A percentile compares a stretch with the other conserved stretches of the same genome.
Conservation (phyloP, 2,113 vertebrate species). For the Raja brachyura region DNA sequence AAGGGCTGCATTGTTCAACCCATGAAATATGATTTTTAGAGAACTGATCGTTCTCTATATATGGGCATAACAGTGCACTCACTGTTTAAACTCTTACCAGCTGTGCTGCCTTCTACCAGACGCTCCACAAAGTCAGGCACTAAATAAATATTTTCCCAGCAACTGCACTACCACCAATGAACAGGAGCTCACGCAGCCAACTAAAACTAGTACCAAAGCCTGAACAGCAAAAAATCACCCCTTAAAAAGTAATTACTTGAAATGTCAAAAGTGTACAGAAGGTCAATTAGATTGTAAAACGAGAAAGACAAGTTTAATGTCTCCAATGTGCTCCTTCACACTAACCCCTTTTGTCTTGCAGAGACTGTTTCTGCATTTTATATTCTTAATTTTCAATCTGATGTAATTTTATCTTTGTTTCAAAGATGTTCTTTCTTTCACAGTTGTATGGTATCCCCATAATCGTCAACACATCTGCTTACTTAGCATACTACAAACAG, state of each 20-base stretch:
- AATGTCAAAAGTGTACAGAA: background rate
- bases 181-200: slow-evolving; percentile 14
- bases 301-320: background rate
- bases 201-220: background rate
- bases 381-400: background rate
- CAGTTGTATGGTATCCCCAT: background rate
- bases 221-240: background rate
- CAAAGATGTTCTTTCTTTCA: background rate
- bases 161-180: slow-evolving; percentile 21
- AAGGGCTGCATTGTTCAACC: slow-evolving; percentile 23
- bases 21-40: slow-evolving; percentile 23
- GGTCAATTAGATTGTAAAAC: background rate
- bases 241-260: background rate
- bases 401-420: background rate
- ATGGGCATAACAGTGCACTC: slow-evolving; percentile 18
- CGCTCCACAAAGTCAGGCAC: background rate
- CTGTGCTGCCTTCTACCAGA: slow-evolving; percentile 4
- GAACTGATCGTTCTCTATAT: slow-evolving; percentile 22
- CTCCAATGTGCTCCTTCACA: background rate
- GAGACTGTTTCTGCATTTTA: background rate
- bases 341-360: background rate
- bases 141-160: slow-evolving; percentile 27
- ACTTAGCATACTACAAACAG: background rate
- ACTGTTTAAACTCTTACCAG: slow-evolving; percentile 36
- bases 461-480: background rate